Conservation (phyloP, 1,140 invertebrate genomes). For the Anastrepha ludens region DNA sequence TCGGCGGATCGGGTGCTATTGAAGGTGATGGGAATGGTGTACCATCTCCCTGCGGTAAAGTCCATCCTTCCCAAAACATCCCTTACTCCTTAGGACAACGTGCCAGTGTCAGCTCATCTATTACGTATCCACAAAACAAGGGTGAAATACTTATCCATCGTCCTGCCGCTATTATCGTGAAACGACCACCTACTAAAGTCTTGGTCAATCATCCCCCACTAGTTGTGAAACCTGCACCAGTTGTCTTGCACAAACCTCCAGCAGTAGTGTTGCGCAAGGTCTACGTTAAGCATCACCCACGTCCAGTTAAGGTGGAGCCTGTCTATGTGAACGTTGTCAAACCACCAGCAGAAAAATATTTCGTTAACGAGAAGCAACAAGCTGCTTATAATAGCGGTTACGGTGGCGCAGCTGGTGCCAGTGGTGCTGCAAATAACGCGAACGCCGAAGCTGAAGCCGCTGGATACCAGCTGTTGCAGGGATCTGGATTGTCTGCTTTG, state of each 20-base stretch:
- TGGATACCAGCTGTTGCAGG: slow-evolving; percentile 70
- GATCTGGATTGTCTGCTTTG: slow-evolving; percentile 68
- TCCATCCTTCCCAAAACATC: slow-evolving; percentile 22
- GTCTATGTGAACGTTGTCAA: slow-evolving; percentile 73
- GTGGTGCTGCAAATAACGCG: slow-evolving; percentile 61
- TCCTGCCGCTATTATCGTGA: slow-evolving; percentile 71
- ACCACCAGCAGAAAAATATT: slow-evolving; percentile 73
- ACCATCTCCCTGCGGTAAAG: slow-evolving; percentile 55
- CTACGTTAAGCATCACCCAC: slow-evolving; percentile 71
- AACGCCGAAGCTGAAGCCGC: slow-evolving; percentile 67
- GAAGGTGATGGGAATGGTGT: slow-evolving; percentile 55
- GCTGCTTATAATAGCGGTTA: slow-evolving; percentile 60
- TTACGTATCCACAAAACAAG: slow-evolving; percentile 72
- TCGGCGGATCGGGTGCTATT: slow-evolving; percentile 42
- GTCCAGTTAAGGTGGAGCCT: slow-evolving; percentile 72
- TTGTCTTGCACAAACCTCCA: slow-evolving; percentile 73
- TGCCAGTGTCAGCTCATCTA: slow-evolving; percentile 70
- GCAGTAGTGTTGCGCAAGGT: slow-evolving; percentile 73
- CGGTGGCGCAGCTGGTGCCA: slow-evolving; percentile 54
- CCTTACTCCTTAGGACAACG: slow-evolving; percentile 53
- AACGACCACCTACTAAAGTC: slow-evolving; percentile 71
- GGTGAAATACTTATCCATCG: slow-evolving; percentile 72
- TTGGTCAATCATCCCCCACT: slow-evolving; percentile 72
- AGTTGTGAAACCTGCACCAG: slow-evolving; percentile 72
- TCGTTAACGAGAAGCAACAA: slow-evolving; percentile 72